Evolutionary conservation across 2,113 vertebrate species (phyloP).

Genomic region (Pyxicephalus adspersus): DNA sequence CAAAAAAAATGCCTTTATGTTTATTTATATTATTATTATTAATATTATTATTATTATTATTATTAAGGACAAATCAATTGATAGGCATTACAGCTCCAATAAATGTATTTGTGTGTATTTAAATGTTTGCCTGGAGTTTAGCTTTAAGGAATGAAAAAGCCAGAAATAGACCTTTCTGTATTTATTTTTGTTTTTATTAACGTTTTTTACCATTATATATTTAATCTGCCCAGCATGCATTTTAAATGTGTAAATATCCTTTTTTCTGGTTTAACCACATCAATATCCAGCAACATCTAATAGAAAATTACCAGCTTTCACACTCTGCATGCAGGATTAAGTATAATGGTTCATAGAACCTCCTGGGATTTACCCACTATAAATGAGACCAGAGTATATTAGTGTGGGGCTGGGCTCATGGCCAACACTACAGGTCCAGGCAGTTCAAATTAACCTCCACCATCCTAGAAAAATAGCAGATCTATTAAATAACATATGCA

Average conservation of each 20-base stretch:
- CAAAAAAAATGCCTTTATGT: too few species aligned
- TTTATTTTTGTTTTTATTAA: not conserved
- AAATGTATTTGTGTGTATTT: too few species aligned
- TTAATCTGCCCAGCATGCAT: not conserved
- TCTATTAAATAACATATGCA: conserved; percentile 1
- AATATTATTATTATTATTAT: too few species aligned
- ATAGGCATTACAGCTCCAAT: too few species aligned
- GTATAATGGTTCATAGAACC: conserved; percentile 44
- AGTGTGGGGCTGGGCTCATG: conserved; percentile 11
- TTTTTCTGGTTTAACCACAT: conserved; percentile 41
- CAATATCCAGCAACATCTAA: conserved; percentile 49
- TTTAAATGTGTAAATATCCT: conserved; percentile 18
- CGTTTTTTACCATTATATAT: not conserved
- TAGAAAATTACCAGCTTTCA: conserved; percentile 46
- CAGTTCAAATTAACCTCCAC: conserved; percentile 12
- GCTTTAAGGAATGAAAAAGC: not conserved
- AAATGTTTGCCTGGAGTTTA: too few species aligned
- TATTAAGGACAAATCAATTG: too few species aligned
- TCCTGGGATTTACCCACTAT: conserved; percentile 46
- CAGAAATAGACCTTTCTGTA: not conserved
- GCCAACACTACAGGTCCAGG: conserved; percentile 29
- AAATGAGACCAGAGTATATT: conserved; percentile 33
- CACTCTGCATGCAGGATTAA: conserved; percentile 46
- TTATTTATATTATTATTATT: too few species aligned
- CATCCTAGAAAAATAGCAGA: not conserved